phyloP scores from a whole-genome alignment of 2,113 vertebrate species.

The Hystrix cristata region DNA sequence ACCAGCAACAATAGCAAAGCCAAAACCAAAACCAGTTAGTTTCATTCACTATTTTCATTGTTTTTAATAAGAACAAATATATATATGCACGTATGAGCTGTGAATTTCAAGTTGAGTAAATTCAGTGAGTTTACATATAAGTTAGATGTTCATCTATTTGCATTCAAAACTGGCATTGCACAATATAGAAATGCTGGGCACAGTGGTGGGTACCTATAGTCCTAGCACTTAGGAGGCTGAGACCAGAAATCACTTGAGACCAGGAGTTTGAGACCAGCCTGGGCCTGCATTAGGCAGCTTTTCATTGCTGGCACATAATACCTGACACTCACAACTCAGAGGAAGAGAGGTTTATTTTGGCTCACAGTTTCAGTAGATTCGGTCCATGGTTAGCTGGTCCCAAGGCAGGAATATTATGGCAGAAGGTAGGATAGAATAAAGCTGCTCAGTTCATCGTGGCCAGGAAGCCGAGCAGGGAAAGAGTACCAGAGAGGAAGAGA shows the following conservation, averaged over 20 bases:
- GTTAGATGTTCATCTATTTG: neutral
- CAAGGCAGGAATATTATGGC: neutral
- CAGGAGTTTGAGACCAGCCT: neutral
- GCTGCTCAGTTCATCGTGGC: neutral
- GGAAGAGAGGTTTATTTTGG: neutral
- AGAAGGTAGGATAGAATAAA: neutral
- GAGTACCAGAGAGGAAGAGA: neutral
- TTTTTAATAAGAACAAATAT: neutral
- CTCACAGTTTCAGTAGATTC: neutral
- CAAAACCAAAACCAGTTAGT: neutral
- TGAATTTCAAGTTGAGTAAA: neutral
- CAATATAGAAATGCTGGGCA: neutral
- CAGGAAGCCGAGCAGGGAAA: neutral
- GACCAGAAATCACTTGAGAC: neutral
- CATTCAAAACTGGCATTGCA: neutral
- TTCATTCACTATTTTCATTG: neutral
- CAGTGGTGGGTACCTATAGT: neutral
- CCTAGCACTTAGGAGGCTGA: neutral
- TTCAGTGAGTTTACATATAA: neutral
- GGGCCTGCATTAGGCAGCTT: neutral
- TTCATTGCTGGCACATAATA: neutral
- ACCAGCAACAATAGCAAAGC: neutral
- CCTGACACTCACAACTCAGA: neutral
- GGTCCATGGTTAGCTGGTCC: neutral
- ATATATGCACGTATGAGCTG: neutral